Conservation (phyloP, 35 echinoderm and acorn worm genomes). For the Nesometra sesokonis region DNA sequence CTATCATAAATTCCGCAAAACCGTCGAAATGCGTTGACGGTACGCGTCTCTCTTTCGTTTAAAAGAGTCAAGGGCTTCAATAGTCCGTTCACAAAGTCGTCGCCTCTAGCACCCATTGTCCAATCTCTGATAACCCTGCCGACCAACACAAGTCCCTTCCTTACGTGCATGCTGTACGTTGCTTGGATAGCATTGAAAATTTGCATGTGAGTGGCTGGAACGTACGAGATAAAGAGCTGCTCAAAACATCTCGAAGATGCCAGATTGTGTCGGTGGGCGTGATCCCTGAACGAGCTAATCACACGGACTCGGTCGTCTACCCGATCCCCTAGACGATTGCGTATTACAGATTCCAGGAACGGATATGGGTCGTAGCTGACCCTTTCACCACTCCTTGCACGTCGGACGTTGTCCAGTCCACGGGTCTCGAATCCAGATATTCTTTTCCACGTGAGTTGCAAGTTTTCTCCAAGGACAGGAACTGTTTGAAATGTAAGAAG, state of each 20-base stretch:
- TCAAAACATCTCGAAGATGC: neutral
- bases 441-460: neutral
- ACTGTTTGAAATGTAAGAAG: neutral
- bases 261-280: neutral
- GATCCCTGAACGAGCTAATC: neutral
- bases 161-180: neutral
- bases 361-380: neutral
- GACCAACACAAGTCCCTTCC: neutral
- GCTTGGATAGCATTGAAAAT: neutral
- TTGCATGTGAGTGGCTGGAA: neutral
- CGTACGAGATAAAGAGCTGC: neutral
- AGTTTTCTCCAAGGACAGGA: neutral
- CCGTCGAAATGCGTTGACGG: neutral
- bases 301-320: neutral
- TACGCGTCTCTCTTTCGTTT: neutral
- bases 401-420: neutral
- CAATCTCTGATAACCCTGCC: neutral
- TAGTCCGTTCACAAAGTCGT: neutral
- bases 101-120: neutral
- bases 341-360: neutral
- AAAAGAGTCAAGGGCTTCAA: neutral
- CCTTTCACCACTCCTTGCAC: neutral
- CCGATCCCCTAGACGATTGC: neutral
- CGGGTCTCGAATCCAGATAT: neutral
- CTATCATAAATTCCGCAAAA: neutral